Base-by-base conservation (phyloP, 2,888 invertebrate species). In the Andrena hattorfiana region DNA sequence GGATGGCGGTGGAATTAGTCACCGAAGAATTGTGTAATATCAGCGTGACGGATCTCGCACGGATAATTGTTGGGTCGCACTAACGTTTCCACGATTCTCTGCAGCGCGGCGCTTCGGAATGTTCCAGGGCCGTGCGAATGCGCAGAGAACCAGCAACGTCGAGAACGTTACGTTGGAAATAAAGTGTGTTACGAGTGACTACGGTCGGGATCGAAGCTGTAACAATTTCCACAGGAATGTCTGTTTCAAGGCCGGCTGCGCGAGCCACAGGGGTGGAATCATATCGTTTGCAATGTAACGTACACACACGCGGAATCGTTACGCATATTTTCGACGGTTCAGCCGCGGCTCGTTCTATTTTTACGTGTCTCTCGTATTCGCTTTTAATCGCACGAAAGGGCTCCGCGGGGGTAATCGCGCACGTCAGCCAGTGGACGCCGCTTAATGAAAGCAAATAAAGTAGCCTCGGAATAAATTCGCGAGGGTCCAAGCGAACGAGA, bases 361-460 rank as follows among this genome's bases (percentile, higher is more conserved):
- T 63, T 54, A 48, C 71, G 60, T 71, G 42, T 26, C 77, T 72
- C 78, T 49, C 49, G 67, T 68, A 72, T 72, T 54, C 72, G 77
- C 78, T 81, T 81, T 80, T 80, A 80, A 82, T 80, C 80, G 74
- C 67, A 51, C 74, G 75, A 63, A 68, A 82, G 75, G 75, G 74
- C 20, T 75, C 60, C 56, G 26, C 23, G 56, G 54, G 66, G 71
- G 56, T 75, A 80, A 82, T 80, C 75, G 68, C 20, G 80, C 71
- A 26, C 74, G 82, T 80, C 80, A 67, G 62, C 80, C 74, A 59
- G 54, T 56, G 77, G 32, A 60, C 35, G 70, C 76, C 71, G 83
- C 56, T 77, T 83, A 87, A 85, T 71, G 71, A 78, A 83, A 87
- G 85, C 76, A 80, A 84, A 84, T 85, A 77, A 85, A 77, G 84